These are phyloP conservation scores for Cottoperca gobio DNA, from an alignment of 2,797 vertebrate genomes.

Conservation along the genomic window DNA sequence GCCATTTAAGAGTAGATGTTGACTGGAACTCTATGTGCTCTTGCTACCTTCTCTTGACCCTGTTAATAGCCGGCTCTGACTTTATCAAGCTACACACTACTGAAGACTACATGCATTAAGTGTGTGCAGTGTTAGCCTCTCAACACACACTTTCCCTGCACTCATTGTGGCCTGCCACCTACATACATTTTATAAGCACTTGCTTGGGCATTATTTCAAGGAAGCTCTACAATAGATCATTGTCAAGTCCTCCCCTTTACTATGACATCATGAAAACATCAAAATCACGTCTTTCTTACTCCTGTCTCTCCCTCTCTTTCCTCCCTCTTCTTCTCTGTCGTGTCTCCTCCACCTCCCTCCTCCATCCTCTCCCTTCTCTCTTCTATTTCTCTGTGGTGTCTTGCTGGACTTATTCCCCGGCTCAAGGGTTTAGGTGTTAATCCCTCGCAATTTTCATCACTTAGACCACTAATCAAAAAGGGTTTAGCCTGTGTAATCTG, in stretches of 20 bases:
- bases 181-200: neutral
- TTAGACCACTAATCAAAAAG: constrained; percentile 72
- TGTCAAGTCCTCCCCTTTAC: neutral
- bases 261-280: too few species aligned
- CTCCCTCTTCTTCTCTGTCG: neutral
- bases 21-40: constrained; percentile 28
- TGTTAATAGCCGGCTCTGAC: neutral
- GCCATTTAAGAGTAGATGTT: constrained; percentile 6
- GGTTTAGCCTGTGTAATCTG: constrained; percentile 64
- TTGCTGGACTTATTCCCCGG: constrained; percentile 44
- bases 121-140: neutral
- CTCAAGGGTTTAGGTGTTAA: constrained; percentile 60
- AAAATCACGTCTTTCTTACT: too few species aligned
- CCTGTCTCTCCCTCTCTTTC: neutral
- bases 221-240: neutral
- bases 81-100: neutral
- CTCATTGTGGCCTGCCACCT: neutral
- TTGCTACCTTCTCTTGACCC: constrained; percentile 11
- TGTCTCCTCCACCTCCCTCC: neutral
- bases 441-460: constrained; percentile 68
- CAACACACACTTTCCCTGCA: neutral
- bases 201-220: neutral
- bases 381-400: constrained; percentile 30
- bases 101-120: neutral
- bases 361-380: neutral